A percentile compares a stretch with the other conserved stretches of the same genome.
Conservation (phyloP, 1,140 invertebrate genomes). For the Pissodes strobi region DNA sequence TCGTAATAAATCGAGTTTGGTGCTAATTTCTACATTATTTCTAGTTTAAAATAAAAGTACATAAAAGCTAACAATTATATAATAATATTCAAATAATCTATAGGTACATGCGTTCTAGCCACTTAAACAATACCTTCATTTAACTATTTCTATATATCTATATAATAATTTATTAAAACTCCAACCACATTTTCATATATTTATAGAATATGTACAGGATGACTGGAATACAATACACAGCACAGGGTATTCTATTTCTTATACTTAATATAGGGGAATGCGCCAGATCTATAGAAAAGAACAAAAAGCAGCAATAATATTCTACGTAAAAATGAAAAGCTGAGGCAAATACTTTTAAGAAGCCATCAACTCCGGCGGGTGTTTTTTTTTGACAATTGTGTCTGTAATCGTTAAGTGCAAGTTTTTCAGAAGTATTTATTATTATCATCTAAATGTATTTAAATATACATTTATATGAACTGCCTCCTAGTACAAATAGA, state of each 20-base stretch:
- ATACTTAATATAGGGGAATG: neutral
- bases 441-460: too few species aligned
- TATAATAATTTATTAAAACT: conserved; percentile 25
- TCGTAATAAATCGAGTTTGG: too few species aligned
- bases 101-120: conserved; percentile 35
- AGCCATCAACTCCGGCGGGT: too few species aligned
- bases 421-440: too few species aligned
- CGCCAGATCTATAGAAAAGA: neutral
- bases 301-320: neutral
- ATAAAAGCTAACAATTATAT: conserved; percentile 13
- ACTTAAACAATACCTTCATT: conserved; percentile 18
- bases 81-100: conserved; percentile 26
- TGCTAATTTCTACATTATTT: too few species aligned
- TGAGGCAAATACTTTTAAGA: too few species aligned
- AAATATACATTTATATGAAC: too few species aligned
- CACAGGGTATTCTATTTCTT: conserved; percentile 19
- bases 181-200: conserved; percentile 17
- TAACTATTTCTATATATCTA: conserved; percentile 3
- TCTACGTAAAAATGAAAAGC: neutral
- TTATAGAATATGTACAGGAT: conserved; percentile 29
- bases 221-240: conserved; percentile 31
- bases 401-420: too few species aligned
- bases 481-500: too few species aligned
- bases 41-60: too few species aligned
- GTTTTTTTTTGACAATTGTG: too few species aligned